Evolutionary conservation across 2,113 vertebrate species (phyloP), one percentile per base, ranked within the genome.

Genomic region (Platichthys flesus): DNA sequence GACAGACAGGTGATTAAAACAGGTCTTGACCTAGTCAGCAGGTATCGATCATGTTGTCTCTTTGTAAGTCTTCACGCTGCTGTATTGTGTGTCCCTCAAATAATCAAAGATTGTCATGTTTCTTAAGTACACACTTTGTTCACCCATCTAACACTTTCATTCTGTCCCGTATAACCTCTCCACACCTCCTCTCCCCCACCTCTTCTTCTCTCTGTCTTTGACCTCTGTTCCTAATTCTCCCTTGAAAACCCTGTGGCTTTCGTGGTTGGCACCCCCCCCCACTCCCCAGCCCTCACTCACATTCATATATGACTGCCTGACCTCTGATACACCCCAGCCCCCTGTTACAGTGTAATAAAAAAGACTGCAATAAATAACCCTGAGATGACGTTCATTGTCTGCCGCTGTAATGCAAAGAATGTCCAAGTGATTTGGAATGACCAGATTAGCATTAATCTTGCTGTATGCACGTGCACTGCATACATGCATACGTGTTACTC

Each of bases 321-420:
- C 92, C 84, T 86, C 76, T 62, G 57, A 76, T 67, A 71, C 47
- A 84, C 61, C 79, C 52, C 28, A 16, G 66, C 59, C 78, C 86
- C 74, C 81, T 62, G 64, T 83, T 89, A 89, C 79, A 79, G 69
- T 83, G 81, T 85, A 85, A 89, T 86, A 81, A 81, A 85, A 78
- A 71, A 26, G 62, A 47, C 18, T 15, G 47, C 56, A 9, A 86
- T 88, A 91, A 90, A 91, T 88, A 89, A 84, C 60, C n/a, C 2
- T 0, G 24, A 66, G 71, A 84, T 74, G 79, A 81, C 80, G 68
- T 56, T 78, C 58, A 82, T 85, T 90, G 87, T 89, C 79, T 83
- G 74, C 20, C 15, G n/a, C 65, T 59, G 71, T 74, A 72, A 79
- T 90, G 74, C 71, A 40, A 79, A 77, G 78, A 88, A 88, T 86